Conservation (phyloP, 2,797 vertebrate species). For the Amblyopsis hoosieri region DNA sequence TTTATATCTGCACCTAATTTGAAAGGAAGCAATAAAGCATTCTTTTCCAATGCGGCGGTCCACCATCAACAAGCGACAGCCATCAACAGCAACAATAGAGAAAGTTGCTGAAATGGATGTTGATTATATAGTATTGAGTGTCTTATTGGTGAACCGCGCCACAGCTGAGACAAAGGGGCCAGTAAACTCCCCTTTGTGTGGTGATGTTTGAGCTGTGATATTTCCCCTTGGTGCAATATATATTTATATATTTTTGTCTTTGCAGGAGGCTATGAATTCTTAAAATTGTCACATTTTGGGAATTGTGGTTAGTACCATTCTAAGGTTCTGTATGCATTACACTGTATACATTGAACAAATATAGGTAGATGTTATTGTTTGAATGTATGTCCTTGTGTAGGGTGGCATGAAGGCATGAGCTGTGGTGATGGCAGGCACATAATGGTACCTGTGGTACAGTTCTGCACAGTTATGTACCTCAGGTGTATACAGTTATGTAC, state of each 20-base stretch:
- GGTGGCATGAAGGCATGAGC: too few species aligned
- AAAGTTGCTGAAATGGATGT: constrained; percentile 40
- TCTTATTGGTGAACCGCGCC: constrained; percentile 54
- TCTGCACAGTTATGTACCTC: too few species aligned
- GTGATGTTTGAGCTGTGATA: constrained; percentile 12
- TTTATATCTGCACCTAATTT: constrained; percentile 73
- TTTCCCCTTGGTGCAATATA: background rate
- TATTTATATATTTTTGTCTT: constrained; percentile 7
- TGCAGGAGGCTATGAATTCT: background rate
- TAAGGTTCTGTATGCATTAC: too few species aligned
- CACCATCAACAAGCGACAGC: constrained; percentile 36
- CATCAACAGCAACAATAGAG: constrained; percentile 28
- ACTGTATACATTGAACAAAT: background rate
- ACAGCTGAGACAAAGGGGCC: constrained; percentile 43
- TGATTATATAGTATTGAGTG: constrained; percentile 46
- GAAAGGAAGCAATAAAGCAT: constrained; percentile 73
- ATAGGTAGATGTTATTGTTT: background rate
- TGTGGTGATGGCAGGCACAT: too few species aligned
- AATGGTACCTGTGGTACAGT: too few species aligned
- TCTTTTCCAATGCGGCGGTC: constrained; percentile 66
- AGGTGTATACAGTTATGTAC: too few species aligned
- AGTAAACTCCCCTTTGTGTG: background rate
- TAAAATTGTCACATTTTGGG: too few species aligned
- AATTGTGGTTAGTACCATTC: background rate
- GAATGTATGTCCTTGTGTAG: constrained; percentile 6